Percentiles rank a stretch among this genome's conserved stretches.
phyloP scores from a whole-genome alignment of 2,797 vertebrate species.

The Lutjanus argentimaculatus region DNA sequence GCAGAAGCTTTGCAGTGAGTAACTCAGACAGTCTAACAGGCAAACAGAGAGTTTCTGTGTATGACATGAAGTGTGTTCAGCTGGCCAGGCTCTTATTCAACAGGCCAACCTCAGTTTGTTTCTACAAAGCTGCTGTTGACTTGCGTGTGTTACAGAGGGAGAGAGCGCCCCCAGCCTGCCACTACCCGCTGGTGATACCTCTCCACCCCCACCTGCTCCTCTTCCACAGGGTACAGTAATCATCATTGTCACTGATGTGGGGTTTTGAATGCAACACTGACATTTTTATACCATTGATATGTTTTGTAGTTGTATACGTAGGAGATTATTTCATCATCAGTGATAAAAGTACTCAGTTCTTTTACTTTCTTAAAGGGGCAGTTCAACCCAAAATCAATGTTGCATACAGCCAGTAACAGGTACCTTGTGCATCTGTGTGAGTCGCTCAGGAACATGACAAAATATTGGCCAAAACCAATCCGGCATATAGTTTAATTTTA shows the following conservation, averaged over 20 bases:
- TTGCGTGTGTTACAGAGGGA: slow-evolving; percentile 75
- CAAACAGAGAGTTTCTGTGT: slow-evolving; percentile 3
- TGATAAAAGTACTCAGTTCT: background rate
- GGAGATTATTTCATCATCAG: too few relatives aligned
- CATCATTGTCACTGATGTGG: background rate
- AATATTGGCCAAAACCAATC: too few relatives aligned
- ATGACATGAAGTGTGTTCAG: background rate
- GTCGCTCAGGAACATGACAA: too few relatives aligned
- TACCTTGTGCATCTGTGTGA: too few relatives aligned
- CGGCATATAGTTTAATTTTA: background rate
- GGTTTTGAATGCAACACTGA: background rate
- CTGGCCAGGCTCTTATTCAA: background rate
- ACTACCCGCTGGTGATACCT: slow-evolving; percentile 87
- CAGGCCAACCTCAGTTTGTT: background rate
- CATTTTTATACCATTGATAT: background rate
- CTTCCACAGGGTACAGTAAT: slow-evolving; percentile 85
- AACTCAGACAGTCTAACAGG: background rate
- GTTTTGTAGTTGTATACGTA: background rate
- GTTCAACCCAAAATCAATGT: too few relatives aligned
- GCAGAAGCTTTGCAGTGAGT: slow-evolving; percentile 18
- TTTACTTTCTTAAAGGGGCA: background rate
- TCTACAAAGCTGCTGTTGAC: slow-evolving; percentile 20
- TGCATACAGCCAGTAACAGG: background rate
- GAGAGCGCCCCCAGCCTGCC: slow-evolving; percentile 77
- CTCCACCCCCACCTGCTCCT: slow-evolving; percentile 87